Conservation (phyloP, 2,113 vertebrate species). For the Pseudorasbora parva region DNA sequence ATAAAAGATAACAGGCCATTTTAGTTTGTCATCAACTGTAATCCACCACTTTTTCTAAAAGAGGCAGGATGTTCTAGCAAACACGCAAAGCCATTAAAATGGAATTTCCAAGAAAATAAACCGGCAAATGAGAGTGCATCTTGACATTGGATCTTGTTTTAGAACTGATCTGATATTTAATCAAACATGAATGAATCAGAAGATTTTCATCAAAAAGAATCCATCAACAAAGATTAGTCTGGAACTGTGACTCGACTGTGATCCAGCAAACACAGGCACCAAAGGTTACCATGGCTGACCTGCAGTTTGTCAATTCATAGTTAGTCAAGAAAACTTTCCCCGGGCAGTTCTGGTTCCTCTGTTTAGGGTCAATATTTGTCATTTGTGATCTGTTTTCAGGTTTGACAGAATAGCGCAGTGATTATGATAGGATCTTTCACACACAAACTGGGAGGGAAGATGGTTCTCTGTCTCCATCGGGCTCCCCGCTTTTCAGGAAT, state of each 20-base stretch:
- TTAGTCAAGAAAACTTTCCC: not conserved
- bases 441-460: slow-evolving; percentile 48
- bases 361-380: slow-evolving; percentile 54
- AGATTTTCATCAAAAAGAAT: slow-evolving; percentile 11
- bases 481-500: slow-evolving; percentile 61
- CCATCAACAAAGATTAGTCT: slow-evolving; percentile 11
- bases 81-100: slow-evolving; percentile 32
- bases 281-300: not conserved
- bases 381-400: slow-evolving; percentile 56
- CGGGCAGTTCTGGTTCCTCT: not conserved
- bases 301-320: slow-evolving; percentile 9
- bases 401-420: slow-evolving; percentile 50
- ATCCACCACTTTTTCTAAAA: slow-evolving; percentile 31
- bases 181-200: slow-evolving; percentile 22
- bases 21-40: slow-evolving; percentile 31
- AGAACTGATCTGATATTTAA: slow-evolving; percentile 24
- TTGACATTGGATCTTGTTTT: slow-evolving; percentile 41
- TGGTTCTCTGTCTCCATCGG: slow-evolving; percentile 57
- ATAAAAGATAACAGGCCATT: not conserved
- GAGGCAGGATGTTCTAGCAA: slow-evolving; percentile 47
- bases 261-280: not conserved
- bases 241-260: not conserved
- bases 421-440: slow-evolving; percentile 57
- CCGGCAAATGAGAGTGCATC: slow-evolving; percentile 25
- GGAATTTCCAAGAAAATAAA: slow-evolving; percentile 26